A percentile compares a stretch with the other conserved stretches of the same genome.
Evolutionary conservation across 2,888 invertebrate species (phyloP).

Genomic region (Ptilodon capucinus): DNA sequence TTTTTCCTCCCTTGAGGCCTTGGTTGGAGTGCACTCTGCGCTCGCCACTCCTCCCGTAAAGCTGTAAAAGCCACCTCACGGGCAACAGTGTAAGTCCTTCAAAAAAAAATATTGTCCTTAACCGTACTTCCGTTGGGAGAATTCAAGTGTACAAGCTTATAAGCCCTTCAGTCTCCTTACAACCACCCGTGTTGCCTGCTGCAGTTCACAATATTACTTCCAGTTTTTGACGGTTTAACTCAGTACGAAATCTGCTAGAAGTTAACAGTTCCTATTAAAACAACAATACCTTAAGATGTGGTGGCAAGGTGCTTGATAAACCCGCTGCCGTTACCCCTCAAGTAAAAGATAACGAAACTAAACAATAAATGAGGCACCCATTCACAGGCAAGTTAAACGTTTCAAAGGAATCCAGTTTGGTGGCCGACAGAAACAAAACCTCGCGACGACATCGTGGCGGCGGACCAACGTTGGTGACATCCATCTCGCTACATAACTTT

Average conservation of each 20-base stretch:
- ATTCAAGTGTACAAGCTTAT: constrained; percentile 6
- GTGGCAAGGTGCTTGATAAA: too few relatives aligned
- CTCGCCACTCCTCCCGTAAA: too few relatives aligned
- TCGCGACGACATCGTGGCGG: constrained; percentile 30
- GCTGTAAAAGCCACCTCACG: too few relatives aligned
- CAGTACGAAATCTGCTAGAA: too few relatives aligned
- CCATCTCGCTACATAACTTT: constrained; percentile 12
- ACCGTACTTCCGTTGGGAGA: not conserved
- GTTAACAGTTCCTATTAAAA: too few relatives aligned
- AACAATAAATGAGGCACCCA: constrained; percentile 58
- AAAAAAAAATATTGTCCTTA: too few relatives aligned
- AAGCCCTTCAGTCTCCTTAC: constrained; percentile 13
- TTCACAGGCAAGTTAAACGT: constrained; percentile 53
- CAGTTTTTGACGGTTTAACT: too few relatives aligned
- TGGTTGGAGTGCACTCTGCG: too few relatives aligned
- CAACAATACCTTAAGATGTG: too few relatives aligned
- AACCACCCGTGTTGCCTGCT: too few relatives aligned
- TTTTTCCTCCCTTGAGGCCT: too few relatives aligned
- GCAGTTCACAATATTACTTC: too few relatives aligned
- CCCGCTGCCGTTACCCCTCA: constrained; percentile 21
- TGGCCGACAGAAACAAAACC: constrained; percentile 53
- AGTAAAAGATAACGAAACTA: constrained; percentile 40
- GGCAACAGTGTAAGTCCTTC: not conserved
- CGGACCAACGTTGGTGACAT: constrained; percentile 17
- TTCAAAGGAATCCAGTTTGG: constrained; percentile 66